A percentile compares a stretch with the other conserved stretches of the same genome.
Evolutionary conservation across 2,888 invertebrate genomes (phyloP).

Genomic region (Tetragonula carbonaria): DNA sequence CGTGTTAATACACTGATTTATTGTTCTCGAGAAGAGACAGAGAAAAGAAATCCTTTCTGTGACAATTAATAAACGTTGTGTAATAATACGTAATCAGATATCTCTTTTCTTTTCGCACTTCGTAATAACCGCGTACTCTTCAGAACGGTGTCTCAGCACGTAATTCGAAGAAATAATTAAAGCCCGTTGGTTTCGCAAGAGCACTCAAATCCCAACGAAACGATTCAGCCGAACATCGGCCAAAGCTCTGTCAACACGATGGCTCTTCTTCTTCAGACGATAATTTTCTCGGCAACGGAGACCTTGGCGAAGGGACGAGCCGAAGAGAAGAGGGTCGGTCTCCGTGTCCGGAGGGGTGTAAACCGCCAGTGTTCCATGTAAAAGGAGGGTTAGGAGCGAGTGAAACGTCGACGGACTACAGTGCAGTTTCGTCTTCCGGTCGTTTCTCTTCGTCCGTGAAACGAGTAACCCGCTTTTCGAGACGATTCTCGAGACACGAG

Average conservation of each 20-base stretch:
- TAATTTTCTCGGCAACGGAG: conserved; percentile 4
- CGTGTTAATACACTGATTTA: neutral
- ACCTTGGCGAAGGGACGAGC: neutral
- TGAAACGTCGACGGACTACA: conserved; percentile 56
- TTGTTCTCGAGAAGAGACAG: too few relatives aligned
- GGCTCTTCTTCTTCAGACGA: conserved; percentile 8
- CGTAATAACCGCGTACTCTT: neutral
- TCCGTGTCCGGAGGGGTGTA: conserved; percentile 53
- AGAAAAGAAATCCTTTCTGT: too few relatives aligned
- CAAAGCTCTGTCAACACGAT: conserved; percentile 49
- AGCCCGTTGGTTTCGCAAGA: conserved; percentile 9
- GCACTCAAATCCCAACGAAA: conserved; percentile 29
- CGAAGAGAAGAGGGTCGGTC: conserved; percentile 24
- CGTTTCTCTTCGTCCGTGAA: conserved; percentile 46
- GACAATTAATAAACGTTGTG: too few relatives aligned
- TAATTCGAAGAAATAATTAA: conserved; percentile 27
- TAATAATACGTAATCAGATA: too few relatives aligned
- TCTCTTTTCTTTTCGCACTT: neutral
- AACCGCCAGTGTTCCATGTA: conserved; percentile 54
- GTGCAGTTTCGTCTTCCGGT: conserved; percentile 37
- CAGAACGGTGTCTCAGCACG: neutral
- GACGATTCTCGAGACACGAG: conserved; percentile 60
- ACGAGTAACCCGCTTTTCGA: conserved; percentile 69
- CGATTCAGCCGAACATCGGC: conserved; percentile 39
- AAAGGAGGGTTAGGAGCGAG: conserved; percentile 19